A percentile compares a stretch with the other conserved stretches of the same genome.
phyloP scores from a whole-genome alignment of 1,140 invertebrate genomes.

The Caenorhabditis latens region DNA sequence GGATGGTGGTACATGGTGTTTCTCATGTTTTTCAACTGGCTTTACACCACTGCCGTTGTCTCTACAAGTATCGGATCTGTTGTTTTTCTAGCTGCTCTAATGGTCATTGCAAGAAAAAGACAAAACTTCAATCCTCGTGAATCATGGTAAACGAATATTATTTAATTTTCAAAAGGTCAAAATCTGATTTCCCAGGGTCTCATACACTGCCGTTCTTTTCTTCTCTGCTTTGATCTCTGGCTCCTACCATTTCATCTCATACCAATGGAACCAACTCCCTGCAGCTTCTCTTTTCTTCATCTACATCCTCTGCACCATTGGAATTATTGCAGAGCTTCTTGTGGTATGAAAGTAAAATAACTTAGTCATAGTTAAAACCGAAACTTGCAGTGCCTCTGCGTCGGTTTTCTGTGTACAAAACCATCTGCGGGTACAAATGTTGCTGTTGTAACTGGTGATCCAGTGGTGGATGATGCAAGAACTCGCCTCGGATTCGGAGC shows the following conservation, averaged over 20 bases:
- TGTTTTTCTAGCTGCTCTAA: not conserved
- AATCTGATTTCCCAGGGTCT: not conserved
- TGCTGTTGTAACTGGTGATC: slow-evolving; percentile 11
- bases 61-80: slow-evolving; percentile 4
- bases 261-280: slow-evolving; percentile 27
- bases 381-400: slow-evolving; percentile 15
- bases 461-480: slow-evolving; percentile 3
- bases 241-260: slow-evolving; percentile 31
- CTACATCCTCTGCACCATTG: not conserved
- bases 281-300: not conserved
- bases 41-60: slow-evolving; percentile 13
- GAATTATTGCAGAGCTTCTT: slow-evolving; percentile 26
- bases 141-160: not conserved
- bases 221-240: slow-evolving; percentile 2
- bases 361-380: not conserved
- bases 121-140: slow-evolving; percentile 25
- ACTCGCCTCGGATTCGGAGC: not conserved
- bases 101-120: slow-evolving; percentile 19
- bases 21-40: slow-evolving; percentile 38
- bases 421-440: not conserved
- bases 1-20: slow-evolving; percentile 32
- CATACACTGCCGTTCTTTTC: slow-evolving; percentile 4
- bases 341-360: not conserved
- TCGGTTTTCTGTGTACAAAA: slow-evolving; percentile 8
- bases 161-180: not conserved